A percentile compares a stretch with the other conserved stretches of the same genome.
Evolutionary conservation across 2,888 invertebrate genomes (phyloP).

Genomic region (Drosophila kokeensis): DNA sequence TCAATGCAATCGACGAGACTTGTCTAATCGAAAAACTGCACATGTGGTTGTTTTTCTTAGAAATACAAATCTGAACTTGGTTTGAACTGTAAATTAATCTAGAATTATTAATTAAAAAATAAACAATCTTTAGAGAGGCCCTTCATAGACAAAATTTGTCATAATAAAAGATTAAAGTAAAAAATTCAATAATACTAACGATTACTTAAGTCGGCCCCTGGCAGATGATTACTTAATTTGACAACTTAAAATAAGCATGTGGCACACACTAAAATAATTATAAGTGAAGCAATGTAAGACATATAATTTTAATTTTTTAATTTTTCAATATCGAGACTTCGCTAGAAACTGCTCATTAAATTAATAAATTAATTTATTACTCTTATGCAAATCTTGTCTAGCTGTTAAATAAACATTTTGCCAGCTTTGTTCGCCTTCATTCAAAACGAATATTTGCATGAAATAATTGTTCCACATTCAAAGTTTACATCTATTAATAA

Average conservation of each 20-base stretch:
- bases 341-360: background rate
- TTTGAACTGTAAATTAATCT: background rate
- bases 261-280: background rate
- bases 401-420: background rate
- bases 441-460: too few relatives aligned
- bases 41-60: background rate
- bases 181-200: background rate
- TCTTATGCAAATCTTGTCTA: background rate
- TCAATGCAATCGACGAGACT: constrained; percentile 6
- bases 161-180: background rate
- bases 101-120: background rate
- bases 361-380: background rate
- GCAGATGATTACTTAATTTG: background rate
- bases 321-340: background rate
- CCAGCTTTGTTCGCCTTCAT: background rate
- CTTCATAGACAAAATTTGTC: background rate
- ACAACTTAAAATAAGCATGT: background rate
- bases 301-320: background rate
- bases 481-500: background rate
- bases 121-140: too few relatives aligned
- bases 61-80: background rate
- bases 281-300: background rate
- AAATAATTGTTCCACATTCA: background rate
- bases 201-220: too few relatives aligned
- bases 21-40: constrained; percentile 15